Conservation (phyloP, 2,888 invertebrate genomes). For the Lasioglossum oenotherae region DNA sequence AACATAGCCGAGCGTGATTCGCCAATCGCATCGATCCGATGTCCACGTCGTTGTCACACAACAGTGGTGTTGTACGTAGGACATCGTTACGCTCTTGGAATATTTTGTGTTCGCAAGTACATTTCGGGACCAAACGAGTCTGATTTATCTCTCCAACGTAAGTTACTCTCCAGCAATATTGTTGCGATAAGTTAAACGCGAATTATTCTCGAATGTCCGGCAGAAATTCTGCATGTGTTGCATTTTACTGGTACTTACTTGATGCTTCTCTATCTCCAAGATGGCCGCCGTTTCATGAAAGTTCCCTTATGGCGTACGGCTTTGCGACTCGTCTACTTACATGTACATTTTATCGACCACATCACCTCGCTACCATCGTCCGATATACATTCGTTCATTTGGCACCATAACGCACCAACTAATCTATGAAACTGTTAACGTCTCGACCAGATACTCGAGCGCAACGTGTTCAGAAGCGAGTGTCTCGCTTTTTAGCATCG, state of each 20-base stretch:
- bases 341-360: slow-evolving; percentile 53
- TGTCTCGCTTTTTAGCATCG: slow-evolving; percentile 50
- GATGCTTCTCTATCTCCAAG: slow-evolving; percentile 77
- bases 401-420: slow-evolving; percentile 23
- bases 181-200: slow-evolving; percentile 23
- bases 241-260: slow-evolving; percentile 69
- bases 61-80: slow-evolving; percentile 79
- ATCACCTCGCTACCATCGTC: background rate
- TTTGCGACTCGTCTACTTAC: slow-evolving; percentile 48
- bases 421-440: slow-evolving; percentile 14
- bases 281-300: slow-evolving; percentile 79
- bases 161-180: slow-evolving; percentile 63
- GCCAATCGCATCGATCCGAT: slow-evolving; percentile 81
- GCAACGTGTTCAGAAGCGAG: slow-evolving; percentile 12
- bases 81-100: slow-evolving; percentile 74
- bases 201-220: slow-evolving; percentile 38
- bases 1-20: slow-evolving; percentile 67
- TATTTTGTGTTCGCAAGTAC: slow-evolving; percentile 75
- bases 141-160: slow-evolving; percentile 76
- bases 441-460: background rate
- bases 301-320: slow-evolving; percentile 76
- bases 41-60: slow-evolving; percentile 81
- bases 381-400: background rate
- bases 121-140: slow-evolving; percentile 77
- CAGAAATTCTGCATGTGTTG: slow-evolving; percentile 75